These are phyloP conservation scores for Chelmon rostratus DNA, from an alignment of 2,797 vertebrate genomes.

Conservation along the genomic window DNA sequence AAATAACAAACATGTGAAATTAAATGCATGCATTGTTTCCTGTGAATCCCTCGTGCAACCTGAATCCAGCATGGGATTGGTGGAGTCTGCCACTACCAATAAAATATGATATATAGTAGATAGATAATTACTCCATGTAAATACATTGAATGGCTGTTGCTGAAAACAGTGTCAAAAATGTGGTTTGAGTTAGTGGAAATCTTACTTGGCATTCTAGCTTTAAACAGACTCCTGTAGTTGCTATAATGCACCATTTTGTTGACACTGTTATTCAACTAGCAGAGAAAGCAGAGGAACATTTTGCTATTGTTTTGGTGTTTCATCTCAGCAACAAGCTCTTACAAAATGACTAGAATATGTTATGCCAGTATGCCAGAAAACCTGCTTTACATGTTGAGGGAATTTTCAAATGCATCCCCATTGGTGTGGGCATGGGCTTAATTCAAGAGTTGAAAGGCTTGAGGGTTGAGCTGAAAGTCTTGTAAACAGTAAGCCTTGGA, in stretches of 20 bases:
- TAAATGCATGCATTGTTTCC: no score
- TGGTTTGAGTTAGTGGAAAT: background rate
- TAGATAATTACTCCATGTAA: background rate
- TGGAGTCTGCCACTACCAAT: background rate
- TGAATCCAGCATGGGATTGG: background rate
- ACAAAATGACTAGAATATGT: background rate
- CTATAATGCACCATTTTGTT: background rate
- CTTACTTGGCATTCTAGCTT: background rate
- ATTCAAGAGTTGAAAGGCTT: slow-evolving; percentile 57
- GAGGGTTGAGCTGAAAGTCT: slow-evolving; percentile 59
- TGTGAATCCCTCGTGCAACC: background rate
- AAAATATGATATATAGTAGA: background rate
- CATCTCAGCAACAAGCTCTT: background rate
- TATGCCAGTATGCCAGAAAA: slow-evolving; percentile 4
- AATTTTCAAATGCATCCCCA: slow-evolving; percentile 37
- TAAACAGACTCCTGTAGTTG: background rate
- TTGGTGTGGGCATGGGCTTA: slow-evolving; percentile 48
- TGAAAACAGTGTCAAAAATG: background rate
- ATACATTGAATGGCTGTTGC: background rate
- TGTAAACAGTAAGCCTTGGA: slow-evolving; percentile 63
- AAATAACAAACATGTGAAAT: no score
- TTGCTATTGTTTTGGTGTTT: background rate
- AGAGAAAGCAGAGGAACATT: background rate
- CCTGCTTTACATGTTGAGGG: slow-evolving; percentile 31
- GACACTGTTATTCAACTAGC: background rate